A percentile compares a stretch with the other conserved stretches of the same genome.
Conservation (phyloP, 2,888 invertebrate species). For the Euphydryas editha region DNA sequence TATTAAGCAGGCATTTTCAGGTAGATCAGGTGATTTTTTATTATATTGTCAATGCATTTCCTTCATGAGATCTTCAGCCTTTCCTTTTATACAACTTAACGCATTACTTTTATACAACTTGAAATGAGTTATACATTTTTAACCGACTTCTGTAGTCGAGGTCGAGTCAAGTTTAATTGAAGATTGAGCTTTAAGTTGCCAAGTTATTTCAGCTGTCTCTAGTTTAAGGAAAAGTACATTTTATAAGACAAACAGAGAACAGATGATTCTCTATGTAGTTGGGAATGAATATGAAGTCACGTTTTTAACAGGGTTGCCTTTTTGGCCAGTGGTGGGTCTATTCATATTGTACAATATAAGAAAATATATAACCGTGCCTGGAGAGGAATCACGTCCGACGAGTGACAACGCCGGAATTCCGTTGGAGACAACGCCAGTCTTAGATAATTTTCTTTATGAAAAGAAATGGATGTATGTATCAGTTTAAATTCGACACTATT, state of each 20-base stretch:
- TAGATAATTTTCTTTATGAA: conserved; percentile 45
- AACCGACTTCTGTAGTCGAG: no score
- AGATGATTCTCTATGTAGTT: neutral
- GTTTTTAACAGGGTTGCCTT: conserved; percentile 67
- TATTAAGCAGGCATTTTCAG: no score
- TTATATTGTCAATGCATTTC: no score
- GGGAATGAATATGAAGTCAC: conserved; percentile 47
- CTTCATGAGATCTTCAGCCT: no score
- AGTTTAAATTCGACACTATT: neutral
- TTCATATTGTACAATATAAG: conserved; percentile 74
- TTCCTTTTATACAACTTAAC: no score
- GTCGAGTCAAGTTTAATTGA: neutral
- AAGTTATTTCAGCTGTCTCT: neutral
- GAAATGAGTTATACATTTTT: no score
- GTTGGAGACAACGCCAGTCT: conserved; percentile 52
- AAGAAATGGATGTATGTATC: conserved; percentile 26
- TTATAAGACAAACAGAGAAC: conserved; percentile 3
- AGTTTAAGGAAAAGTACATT: conserved; percentile 12
- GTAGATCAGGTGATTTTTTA: no score
- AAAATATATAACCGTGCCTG: conserved; percentile 73
- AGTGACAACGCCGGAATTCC: conserved; percentile 78
- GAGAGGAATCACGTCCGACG: conserved; percentile 76
- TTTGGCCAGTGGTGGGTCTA: conserved; percentile 51
- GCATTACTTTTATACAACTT: no score
- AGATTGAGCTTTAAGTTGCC: neutral